Percentiles rank a stretch among this genome's conserved stretches.
These are phyloP conservation scores for Agrochola macilenta DNA, from an alignment of 2,888 invertebrate genomes.

Conservation along the genomic window DNA sequence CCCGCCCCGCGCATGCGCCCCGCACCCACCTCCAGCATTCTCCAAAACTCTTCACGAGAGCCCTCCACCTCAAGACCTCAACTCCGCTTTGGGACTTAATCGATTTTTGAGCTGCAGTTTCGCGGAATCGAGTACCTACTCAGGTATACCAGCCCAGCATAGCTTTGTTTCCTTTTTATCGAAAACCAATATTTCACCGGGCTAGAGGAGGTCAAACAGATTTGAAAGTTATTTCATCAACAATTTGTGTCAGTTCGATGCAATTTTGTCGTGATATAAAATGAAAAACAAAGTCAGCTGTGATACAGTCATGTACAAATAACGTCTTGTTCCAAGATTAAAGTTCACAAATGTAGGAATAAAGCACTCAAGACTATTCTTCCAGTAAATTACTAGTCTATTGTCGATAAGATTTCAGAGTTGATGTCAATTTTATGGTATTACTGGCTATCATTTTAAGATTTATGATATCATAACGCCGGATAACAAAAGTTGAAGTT, in stretches of 20 bases:
- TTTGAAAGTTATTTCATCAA: slow-evolving; percentile 35
- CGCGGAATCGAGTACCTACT: slow-evolving; percentile 80
- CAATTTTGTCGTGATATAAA: slow-evolving; percentile 12
- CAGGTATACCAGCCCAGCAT: slow-evolving; percentile 74
- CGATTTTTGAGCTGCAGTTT: slow-evolving; percentile 89
- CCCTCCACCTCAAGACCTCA: slow-evolving; percentile 89
- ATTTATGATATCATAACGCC: slow-evolving; percentile 32
- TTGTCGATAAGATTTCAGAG: slow-evolving; percentile 28
- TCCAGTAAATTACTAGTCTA: slow-evolving; percentile 35
- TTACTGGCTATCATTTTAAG: slow-evolving; percentile 41
- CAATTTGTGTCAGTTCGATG: slow-evolving; percentile 17
- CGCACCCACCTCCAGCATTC: slow-evolving; percentile 75
- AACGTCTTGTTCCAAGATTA: slow-evolving; percentile 5
- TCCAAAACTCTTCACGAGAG: slow-evolving; percentile 86
- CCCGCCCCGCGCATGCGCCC: slow-evolving; percentile 85
- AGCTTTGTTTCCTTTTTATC: slow-evolving; percentile 54
- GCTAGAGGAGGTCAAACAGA: slow-evolving; percentile 39
- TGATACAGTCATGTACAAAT: slow-evolving; percentile 2
- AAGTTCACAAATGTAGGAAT: slow-evolving; percentile 18
- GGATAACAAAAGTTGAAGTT: slow-evolving; percentile 51
- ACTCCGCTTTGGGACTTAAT: slow-evolving; percentile 88
- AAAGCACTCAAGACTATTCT: slow-evolving; percentile 24
- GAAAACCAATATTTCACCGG: slow-evolving; percentile 58
- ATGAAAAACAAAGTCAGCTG: slow-evolving; percentile 18
- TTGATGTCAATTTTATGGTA: slow-evolving; percentile 33